Evolutionary conservation across 2,113 vertebrate species (phyloP).

Genomic region (Rhadina sibilatrix): DNA sequence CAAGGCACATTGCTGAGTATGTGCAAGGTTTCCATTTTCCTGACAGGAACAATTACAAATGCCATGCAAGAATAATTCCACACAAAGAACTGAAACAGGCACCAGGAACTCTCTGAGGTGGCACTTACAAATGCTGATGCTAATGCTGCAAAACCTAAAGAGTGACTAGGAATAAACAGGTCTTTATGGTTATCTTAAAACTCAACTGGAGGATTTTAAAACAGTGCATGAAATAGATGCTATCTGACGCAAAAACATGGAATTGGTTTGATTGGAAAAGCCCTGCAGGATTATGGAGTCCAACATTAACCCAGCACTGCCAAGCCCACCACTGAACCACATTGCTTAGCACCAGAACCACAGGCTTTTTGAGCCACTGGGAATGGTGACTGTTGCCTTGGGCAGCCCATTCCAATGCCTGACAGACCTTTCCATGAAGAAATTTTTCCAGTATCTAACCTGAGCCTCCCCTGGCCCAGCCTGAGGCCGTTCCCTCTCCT

Average conservation of each 20-base stretch:
- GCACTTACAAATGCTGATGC: constrained; percentile 36
- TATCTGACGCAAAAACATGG: not conserved
- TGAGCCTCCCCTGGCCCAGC: not conserved
- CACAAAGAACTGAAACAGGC: constrained; percentile 25
- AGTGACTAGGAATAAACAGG: not conserved
- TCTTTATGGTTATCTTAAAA: not conserved
- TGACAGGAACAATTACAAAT: constrained; percentile 78
- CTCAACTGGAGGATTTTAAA: not conserved
- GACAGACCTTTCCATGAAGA: fast-evolving
- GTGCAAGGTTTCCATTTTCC: constrained; percentile 74
- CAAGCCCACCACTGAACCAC: not conserved
- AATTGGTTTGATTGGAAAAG: not conserved
- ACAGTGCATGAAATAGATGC: no score
- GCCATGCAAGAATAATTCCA: constrained; percentile 73
- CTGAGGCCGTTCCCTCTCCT: not conserved
- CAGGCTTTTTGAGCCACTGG: not conserved
- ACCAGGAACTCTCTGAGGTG: constrained; percentile 56
- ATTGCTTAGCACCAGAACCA: not conserved
- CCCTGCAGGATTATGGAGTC: not conserved
- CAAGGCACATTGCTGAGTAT: constrained; percentile 65
- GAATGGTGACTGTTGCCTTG: not conserved
- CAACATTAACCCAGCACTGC: not conserved
- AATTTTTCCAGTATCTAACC: fast-evolving
- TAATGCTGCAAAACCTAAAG: constrained; percentile 38
- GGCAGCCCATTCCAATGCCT: not conserved